phyloP scores from a whole-genome alignment of 53 echinoderm and acorn worm genomes.

The Glandiceps talaboti region DNA sequence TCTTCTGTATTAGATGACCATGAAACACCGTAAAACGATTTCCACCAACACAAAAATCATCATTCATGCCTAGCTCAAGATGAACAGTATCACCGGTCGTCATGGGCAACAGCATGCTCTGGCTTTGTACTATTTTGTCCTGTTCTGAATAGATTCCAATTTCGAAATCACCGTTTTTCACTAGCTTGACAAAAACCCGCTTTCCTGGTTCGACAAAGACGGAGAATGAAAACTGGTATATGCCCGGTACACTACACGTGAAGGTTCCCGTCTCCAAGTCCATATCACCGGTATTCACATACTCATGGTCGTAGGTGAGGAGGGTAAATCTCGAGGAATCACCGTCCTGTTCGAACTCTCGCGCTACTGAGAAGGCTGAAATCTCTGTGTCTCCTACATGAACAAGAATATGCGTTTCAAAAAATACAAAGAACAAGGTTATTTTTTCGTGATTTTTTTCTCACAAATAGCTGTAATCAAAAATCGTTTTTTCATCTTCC shows the following conservation, averaged over 20 bases:
- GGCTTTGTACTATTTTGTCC: background rate
- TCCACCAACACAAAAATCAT: background rate
- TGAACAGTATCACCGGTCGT: background rate
- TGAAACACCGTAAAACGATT: background rate
- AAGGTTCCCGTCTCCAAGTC: background rate
- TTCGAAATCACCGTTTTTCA: background rate
- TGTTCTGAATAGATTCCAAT: background rate
- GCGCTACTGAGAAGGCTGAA: background rate
- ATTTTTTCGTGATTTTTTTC: too few relatives aligned
- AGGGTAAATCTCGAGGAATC: background rate
- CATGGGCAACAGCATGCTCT: background rate
- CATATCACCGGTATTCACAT: background rate
- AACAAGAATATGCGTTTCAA: too few relatives aligned
- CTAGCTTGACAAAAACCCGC: background rate
- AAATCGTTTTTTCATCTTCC: too few relatives aligned
- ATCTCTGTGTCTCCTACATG: background rate
- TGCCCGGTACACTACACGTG: background rate
- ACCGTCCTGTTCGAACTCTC: background rate
- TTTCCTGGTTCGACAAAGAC: background rate
- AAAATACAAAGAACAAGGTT: too few relatives aligned
- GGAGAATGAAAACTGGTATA: background rate
- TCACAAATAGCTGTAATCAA: too few relatives aligned
- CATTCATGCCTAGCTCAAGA: background rate
- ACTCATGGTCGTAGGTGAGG: background rate
- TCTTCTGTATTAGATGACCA: background rate